Base-by-base conservation (phyloP, 1,140 invertebrate species). In the Apolygus lucorum region DNA sequence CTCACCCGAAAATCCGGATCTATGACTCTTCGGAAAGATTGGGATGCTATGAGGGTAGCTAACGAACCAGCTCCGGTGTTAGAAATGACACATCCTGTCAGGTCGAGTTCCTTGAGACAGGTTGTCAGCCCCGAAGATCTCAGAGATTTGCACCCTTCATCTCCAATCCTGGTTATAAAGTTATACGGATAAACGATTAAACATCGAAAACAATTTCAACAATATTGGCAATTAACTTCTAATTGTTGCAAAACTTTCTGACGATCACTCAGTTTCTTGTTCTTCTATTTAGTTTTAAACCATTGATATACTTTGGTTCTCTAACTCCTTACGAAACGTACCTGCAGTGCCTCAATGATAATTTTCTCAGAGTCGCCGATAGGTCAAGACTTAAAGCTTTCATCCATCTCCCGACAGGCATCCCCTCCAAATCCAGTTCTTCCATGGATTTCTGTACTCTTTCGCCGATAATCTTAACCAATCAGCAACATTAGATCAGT, bases 401-500 rank as follows among this genome's bases (percentile, higher is more conserved):
- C 17, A 63, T 17, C 22, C 27, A 63, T 22, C 17, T 22, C 62
- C 27, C 62, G 14, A 63, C 4, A 2, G 62, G 62, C 2, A 63
- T 63, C 2, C 62, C 62, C 27, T 63, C 62, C 24, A 63, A 63
- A 27, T 63, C 27, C 62, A 63, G 27, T 25, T 63, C 22, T 27
- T 27, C 27, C 62, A 63, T 2, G 21, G 62, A 63, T 27, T 27
- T 63, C 22, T 63, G 62, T 17, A 63, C 62, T 17, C 62, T 63
- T 25, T 25, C 4, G 2, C 62, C 62, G 2, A 63, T 63, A 2
- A 63, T 17, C 4, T 8, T n/a, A n/a, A n/a, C n/a, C n/a, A n/a
- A n/a, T n/a, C n/a, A n/a, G n/a, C n/a, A n/a, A n/a, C n/a, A n/a
- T n/a, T n/a, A n/a, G n/a, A n/a, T n/a, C n/a, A n/a, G n/a, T n/a